Evolutionary conservation across 2,888 invertebrate species (phyloP).

Genomic region (Halictus quadricinctus): DNA sequence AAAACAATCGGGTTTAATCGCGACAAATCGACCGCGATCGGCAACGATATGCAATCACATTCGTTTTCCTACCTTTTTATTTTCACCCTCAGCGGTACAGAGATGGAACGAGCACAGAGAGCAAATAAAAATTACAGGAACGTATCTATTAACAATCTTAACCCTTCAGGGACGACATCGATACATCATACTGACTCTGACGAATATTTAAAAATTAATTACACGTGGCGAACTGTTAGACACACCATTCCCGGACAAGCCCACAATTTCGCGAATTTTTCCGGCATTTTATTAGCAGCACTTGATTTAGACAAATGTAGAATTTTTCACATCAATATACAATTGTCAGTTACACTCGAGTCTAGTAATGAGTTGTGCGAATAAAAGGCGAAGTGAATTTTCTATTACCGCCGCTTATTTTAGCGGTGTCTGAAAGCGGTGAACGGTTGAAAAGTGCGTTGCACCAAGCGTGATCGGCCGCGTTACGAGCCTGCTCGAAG

Average conservation of each 20-base stretch:
- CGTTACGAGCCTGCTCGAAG: slow-evolving; percentile 55
- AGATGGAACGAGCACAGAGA: neutral
- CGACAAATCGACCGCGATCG: slow-evolving; percentile 16
- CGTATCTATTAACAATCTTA: too few species aligned
- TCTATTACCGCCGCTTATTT: neutral
- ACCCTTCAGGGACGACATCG: neutral
- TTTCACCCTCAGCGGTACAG: too few species aligned
- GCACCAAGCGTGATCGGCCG: slow-evolving; percentile 45
- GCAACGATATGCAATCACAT: neutral
- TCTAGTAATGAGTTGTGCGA: neutral
- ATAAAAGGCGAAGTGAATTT: neutral
- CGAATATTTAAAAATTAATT: neutral
- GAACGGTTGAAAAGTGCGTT: slow-evolving; percentile 45
- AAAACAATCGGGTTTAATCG: slow-evolving; percentile 6
- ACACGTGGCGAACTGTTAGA: too few species aligned
- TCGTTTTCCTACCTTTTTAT: too few species aligned
- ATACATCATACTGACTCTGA: neutral
- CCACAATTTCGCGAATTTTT: too few species aligned
- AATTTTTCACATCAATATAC: too few species aligned
- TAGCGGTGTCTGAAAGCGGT: neutral
- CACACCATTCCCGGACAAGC: too few species aligned
- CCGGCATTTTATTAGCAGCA: too few species aligned
- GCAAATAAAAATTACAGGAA: neutral
- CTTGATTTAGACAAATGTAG: too few species aligned
- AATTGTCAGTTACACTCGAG: too few species aligned